phyloP scores from a whole-genome alignment of 2,797 vertebrate genomes.

The Carduelis carduelis region DNA sequence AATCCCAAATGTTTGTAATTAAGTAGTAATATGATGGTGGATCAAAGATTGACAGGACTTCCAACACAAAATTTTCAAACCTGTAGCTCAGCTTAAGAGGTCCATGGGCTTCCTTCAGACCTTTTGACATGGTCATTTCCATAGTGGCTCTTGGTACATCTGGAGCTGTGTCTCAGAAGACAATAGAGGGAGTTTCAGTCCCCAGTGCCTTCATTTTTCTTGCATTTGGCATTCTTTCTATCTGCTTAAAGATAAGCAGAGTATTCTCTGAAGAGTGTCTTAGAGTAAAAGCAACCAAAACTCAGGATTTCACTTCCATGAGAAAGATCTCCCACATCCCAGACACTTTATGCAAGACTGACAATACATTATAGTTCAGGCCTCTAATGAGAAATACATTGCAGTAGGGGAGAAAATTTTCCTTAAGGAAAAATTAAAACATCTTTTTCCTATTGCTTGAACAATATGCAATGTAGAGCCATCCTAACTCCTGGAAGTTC shows the following conservation, averaged over 20 bases:
- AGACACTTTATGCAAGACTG: background rate
- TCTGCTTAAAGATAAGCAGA: background rate
- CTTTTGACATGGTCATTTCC: background rate
- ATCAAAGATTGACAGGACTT: background rate
- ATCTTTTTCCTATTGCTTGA: background rate
- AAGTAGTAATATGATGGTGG: background rate
- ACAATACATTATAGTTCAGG: background rate
- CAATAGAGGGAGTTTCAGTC: background rate
- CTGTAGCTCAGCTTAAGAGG: background rate
- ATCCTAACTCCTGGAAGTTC: background rate
- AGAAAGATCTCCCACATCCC: background rate
- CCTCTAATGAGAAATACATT: background rate
- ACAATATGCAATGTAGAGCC: background rate
- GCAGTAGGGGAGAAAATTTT: rapidly evolving
- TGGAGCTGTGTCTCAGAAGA: background rate
- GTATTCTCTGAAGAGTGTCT: background rate
- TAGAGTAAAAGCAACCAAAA: background rate
- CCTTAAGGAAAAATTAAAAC: background rate
- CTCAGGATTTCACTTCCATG: background rate
- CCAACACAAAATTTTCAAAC: background rate
- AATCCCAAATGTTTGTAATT: background rate
- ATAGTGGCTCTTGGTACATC: background rate
- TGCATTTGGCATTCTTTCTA: background rate
- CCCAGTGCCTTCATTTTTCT: background rate
- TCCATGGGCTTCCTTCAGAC: background rate